Evolutionary conservation across 2,113 vertebrate genomes (phyloP).

Genomic region (Phalacrocorax brasilianus): DNA sequence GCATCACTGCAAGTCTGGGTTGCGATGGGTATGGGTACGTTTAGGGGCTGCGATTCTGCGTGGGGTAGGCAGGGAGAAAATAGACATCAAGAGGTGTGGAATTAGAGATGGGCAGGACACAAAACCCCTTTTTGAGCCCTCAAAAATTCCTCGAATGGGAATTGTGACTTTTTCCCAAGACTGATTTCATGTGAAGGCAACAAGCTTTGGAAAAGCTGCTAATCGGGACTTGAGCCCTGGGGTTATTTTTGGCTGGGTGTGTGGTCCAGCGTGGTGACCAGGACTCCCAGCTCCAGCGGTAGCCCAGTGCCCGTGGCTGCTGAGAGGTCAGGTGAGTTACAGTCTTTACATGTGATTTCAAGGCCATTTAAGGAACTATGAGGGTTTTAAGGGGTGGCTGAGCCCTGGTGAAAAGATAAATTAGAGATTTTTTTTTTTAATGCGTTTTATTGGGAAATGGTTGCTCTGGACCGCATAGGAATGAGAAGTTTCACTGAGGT

Average conservation of each 20-base stretch:
- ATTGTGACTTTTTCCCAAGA: neutral
- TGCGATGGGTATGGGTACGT: fast-evolving
- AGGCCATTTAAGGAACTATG: neutral
- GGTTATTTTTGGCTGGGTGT: neutral
- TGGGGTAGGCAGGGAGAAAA: neutral
- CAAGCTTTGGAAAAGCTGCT: neutral
- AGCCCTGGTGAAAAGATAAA: neutral
- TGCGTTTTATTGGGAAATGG: neutral
- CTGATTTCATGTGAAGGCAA: neutral
- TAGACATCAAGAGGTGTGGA: neutral
- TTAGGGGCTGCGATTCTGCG: neutral
- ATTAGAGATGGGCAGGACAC: neutral
- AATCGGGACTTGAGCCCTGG: neutral
- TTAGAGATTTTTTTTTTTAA: neutral
- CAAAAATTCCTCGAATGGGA: neutral
- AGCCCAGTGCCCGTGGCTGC: neutral
- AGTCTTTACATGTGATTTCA: neutral
- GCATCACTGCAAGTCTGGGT: neutral
- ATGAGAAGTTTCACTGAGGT: neutral
- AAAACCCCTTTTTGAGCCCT: neutral
- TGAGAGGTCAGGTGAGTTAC: neutral
- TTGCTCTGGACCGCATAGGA: neutral
- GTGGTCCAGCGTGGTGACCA: neutral
- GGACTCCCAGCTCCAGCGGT: neutral
- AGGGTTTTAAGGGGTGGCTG: neutral